Percentiles rank a stretch among this genome's conserved stretches.
phyloP scores from a whole-genome alignment of 2,797 vertebrate species.

The Spizella passerina region DNA sequence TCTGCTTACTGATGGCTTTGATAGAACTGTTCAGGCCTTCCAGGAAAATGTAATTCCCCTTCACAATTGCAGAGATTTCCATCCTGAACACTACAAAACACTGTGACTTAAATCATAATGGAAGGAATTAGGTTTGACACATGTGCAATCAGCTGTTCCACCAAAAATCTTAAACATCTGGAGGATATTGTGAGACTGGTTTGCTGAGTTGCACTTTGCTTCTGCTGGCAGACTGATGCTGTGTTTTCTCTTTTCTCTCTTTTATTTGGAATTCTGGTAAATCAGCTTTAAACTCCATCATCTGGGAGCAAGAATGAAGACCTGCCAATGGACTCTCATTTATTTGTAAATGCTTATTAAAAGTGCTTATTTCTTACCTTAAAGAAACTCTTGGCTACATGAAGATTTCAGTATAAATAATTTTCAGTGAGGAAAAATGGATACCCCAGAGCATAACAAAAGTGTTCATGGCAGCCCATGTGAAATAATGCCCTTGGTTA shows the following conservation, averaged over 20 bases:
- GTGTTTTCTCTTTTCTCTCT: neutral
- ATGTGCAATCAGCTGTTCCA: neutral
- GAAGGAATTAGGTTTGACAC: neutral
- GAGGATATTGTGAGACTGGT: neutral
- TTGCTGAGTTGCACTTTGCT: neutral
- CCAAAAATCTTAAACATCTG: neutral
- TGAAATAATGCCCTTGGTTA: neutral
- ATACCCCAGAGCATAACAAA: neutral
- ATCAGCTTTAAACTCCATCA: neutral
- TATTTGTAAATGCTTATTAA: neutral
- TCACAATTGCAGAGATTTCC: slow-evolving; percentile 51
- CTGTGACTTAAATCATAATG: neutral
- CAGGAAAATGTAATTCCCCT: slow-evolving; percentile 80
- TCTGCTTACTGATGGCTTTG: slow-evolving; percentile 81
- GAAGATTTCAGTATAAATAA: neutral
- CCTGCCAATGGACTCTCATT: rapidly evolving
- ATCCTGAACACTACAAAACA: slow-evolving; percentile 73
- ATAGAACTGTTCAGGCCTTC: slow-evolving; percentile 64
- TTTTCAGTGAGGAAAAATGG: neutral
- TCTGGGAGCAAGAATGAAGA: neutral
- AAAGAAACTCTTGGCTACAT: neutral
- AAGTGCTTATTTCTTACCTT: neutral
- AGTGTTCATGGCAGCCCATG: neutral
- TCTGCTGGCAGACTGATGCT: neutral
- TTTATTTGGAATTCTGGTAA: neutral